These are phyloP conservation scores for Adelosebastes latens DNA, from an alignment of 2,797 vertebrate species.

Conservation along the genomic window DNA sequence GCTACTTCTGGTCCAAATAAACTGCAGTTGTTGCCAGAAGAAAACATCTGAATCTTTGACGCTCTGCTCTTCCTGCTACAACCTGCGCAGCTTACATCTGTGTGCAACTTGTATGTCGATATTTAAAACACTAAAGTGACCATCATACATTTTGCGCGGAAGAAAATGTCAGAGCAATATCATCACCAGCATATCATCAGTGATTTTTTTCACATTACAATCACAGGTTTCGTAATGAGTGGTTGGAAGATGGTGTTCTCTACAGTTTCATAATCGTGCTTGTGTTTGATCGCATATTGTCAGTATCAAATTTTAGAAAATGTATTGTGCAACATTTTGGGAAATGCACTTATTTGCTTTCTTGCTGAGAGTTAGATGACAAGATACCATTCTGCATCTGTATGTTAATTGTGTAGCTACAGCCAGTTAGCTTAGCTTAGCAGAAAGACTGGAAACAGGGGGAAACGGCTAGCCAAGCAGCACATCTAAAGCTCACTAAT, in stretches of 20 bases:
- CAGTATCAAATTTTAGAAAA: background rate
- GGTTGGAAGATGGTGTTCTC: background rate
- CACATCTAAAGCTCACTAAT: background rate
- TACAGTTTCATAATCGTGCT: background rate
- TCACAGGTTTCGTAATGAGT: background rate
- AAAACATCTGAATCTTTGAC: background rate
- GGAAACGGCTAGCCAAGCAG: background rate
- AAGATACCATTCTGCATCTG: background rate
- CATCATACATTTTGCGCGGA: background rate
- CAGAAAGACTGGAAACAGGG: background rate
- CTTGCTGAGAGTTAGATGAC: background rate
- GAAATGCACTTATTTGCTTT: background rate
- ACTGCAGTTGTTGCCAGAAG: background rate
- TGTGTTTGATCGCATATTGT: background rate
- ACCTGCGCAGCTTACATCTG: background rate
- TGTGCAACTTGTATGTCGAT: background rate
- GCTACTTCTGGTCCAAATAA: slow-evolving; percentile 15
- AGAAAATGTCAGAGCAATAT: background rate
- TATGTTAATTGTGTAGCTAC: background rate
- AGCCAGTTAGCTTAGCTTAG: background rate
- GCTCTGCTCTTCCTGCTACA: background rate
- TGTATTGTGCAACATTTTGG: background rate
- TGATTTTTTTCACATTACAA: background rate
- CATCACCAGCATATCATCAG: background rate
- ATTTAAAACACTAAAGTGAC: background rate